Conservation (phyloP, 1,140 invertebrate species). For the Zaprionus gabonicus region DNA sequence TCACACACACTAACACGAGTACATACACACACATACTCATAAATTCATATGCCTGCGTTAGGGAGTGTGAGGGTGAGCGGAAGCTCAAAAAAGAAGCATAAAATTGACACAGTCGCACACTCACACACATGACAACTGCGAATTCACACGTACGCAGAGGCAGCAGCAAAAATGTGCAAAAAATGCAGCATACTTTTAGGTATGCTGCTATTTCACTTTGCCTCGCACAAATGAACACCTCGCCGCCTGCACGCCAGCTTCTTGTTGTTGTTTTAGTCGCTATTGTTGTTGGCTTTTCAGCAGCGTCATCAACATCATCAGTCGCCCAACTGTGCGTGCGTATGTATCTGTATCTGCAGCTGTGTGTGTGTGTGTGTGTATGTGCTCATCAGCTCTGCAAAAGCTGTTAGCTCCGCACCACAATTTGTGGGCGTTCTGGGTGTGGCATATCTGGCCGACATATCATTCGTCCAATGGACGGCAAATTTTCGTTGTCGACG, state of each 20-base stretch:
- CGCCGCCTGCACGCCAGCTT: constrained; percentile 22
- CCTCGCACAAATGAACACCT: constrained; percentile 79
- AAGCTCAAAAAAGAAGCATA: constrained; percentile 49
- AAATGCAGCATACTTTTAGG: constrained; percentile 75
- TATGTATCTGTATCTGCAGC: constrained; percentile 2
- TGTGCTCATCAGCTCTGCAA: constrained; percentile 67
- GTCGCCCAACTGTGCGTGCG: constrained; percentile 28
- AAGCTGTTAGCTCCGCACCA: constrained; percentile 73
- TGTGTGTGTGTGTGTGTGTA: neutral
- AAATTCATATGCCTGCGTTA: constrained; percentile 27
- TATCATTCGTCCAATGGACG: constrained; percentile 73
- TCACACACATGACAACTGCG: constrained; percentile 39
- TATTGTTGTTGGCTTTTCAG: constrained; percentile 55
- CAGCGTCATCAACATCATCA: constrained; percentile 65
- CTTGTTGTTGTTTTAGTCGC: constrained; percentile 15
- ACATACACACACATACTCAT: constrained; percentile 23
- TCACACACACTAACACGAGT: constrained; percentile 20
- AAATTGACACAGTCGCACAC: constrained; percentile 62
- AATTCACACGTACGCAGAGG: constrained; percentile 51
- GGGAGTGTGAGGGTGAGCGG: constrained; percentile 20
- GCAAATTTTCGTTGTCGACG: constrained; percentile 53
- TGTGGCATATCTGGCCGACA: constrained; percentile 74
- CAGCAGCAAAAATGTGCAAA: constrained; percentile 43
- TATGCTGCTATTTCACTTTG: constrained; percentile 81
- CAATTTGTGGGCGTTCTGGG: constrained; percentile 80